These are phyloP conservation scores for Eilema depressum DNA, from an alignment of 2,888 invertebrate genomes.

Conservation along the genomic window DNA sequence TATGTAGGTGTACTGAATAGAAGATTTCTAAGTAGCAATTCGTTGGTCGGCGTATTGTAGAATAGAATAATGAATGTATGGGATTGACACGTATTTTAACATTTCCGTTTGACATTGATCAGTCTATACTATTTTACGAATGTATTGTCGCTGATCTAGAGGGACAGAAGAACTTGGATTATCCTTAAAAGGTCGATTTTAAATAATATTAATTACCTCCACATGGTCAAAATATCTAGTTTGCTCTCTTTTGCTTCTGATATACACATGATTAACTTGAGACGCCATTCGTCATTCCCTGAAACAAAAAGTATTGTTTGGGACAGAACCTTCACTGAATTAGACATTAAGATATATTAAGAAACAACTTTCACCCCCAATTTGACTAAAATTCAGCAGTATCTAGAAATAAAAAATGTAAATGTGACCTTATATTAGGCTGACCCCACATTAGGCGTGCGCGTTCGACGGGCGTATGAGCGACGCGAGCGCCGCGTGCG, in stretches of 20 bases:
- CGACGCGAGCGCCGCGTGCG: too few relatives aligned
- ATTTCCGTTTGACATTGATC: too few relatives aligned
- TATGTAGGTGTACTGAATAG: too few relatives aligned
- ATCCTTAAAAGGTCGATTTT: neutral
- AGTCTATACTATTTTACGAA: too few relatives aligned
- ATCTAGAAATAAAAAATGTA: neutral
- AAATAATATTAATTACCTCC: constrained; percentile 67
- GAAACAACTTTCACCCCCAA: neutral
- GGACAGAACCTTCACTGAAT: neutral
- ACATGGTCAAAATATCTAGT: constrained; percentile 69
- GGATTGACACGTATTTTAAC: too few relatives aligned
- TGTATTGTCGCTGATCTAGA: too few relatives aligned
- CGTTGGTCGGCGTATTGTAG: too few relatives aligned
- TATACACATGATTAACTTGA: constrained; percentile 74
- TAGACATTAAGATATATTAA: neutral
- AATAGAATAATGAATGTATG: too few relatives aligned
- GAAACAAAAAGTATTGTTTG: constrained; percentile 12
- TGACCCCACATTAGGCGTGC: too few relatives aligned
- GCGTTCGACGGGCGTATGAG: too few relatives aligned
- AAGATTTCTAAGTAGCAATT: too few relatives aligned
- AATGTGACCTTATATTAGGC: too few relatives aligned
- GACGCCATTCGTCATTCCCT: constrained; percentile 83
- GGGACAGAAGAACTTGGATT: neutral
- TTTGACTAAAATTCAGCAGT: neutral
- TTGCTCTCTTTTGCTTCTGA: constrained; percentile 69